Conservation (phyloP, 2,113 vertebrate species). For the Ailuropoda melanoleuca region DNA sequence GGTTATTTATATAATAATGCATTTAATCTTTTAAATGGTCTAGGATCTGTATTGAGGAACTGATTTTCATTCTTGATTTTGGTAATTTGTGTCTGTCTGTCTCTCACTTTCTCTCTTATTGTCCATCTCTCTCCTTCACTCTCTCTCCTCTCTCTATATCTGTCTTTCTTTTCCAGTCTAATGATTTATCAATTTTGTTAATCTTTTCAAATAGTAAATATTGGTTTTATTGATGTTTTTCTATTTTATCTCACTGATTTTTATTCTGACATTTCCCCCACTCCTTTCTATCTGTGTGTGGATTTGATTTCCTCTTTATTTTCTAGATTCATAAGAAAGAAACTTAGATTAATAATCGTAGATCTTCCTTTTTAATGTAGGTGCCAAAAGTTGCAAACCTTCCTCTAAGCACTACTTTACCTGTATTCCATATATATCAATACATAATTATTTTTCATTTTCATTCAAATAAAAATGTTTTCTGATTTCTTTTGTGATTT, state of each 20-base stretch:
- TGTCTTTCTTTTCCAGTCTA: background rate
- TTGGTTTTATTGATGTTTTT: background rate
- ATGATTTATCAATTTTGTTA: background rate
- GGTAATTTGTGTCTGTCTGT: background rate
- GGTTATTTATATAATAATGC: background rate
- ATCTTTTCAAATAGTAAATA: background rate
- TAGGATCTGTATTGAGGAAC: background rate
- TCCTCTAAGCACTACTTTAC: background rate
- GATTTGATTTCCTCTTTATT: background rate
- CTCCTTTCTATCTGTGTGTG: background rate
- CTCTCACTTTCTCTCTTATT: background rate
- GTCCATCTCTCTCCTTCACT: background rate
- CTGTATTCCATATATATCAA: background rate
- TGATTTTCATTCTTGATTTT: background rate
- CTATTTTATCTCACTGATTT: background rate
- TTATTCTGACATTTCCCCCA: background rate
- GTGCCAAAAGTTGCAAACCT: background rate
- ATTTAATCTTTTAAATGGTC: background rate
- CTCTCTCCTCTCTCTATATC: background rate
- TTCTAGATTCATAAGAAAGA: background rate
- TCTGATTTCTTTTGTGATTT: background rate
- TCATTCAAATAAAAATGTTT: background rate
- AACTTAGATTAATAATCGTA: background rate
- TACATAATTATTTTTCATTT: background rate
- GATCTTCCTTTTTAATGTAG: background rate